A percentile compares a stretch with the other conserved stretches of the same genome.
These are phyloP conservation scores for Pteronura brasiliensis DNA, from an alignment of 2,113 vertebrate genomes.

Conservation along the genomic window DNA sequence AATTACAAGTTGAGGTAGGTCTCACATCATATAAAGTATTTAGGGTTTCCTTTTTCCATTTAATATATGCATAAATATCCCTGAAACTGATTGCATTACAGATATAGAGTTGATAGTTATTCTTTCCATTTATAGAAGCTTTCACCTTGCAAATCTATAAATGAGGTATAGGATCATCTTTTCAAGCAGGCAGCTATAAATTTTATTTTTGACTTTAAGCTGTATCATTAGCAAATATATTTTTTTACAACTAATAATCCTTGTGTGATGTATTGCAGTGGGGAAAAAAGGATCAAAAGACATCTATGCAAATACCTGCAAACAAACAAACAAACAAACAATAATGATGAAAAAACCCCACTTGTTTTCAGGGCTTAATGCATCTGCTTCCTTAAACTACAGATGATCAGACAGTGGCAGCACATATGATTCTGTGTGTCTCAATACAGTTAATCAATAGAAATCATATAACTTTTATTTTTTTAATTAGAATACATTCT, in stretches of 20 bases:
- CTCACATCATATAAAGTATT: constrained; percentile 37
- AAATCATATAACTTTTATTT: constrained; percentile 1
- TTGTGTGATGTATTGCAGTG: constrained; percentile 29
- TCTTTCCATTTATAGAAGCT: constrained; percentile 71
- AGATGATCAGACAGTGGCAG: background rate
- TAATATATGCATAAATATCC: constrained; percentile 53
- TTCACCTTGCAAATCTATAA: constrained; percentile 71
- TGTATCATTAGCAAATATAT: constrained; percentile 65
- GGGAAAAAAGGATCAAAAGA: background rate
- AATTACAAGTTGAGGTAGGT: constrained; percentile 24
- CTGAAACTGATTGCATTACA: constrained; percentile 68
- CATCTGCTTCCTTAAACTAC: constrained; percentile 21
- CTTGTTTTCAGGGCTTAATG: background rate
- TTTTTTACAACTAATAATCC: constrained; percentile 62
- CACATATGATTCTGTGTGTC: background rate
- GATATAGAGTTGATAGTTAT: constrained; percentile 72
- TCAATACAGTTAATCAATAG: constrained; percentile 42
- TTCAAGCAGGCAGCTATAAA: constrained; percentile 55
- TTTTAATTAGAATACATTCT: constrained; percentile 25
- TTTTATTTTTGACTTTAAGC: constrained; percentile 70
- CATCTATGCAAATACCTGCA: background rate
- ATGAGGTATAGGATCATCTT: constrained; percentile 59
- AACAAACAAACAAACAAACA: background rate
- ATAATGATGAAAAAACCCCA: background rate
- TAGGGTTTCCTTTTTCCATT: constrained; percentile 30